phyloP scores from a whole-genome alignment of 1,140 invertebrate species.

The Leptestheria dahalacensis region DNA sequence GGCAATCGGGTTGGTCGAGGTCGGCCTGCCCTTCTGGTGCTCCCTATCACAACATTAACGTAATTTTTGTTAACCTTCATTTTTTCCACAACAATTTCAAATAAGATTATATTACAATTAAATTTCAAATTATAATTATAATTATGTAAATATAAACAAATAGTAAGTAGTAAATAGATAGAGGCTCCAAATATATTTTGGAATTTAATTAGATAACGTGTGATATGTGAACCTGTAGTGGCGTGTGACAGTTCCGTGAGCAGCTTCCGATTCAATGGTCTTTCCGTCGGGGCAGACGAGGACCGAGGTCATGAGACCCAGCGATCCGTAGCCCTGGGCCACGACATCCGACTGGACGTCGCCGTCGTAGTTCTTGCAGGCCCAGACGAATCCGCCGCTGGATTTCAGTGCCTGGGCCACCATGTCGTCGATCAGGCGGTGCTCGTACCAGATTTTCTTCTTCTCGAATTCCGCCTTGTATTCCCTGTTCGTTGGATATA shows the following conservation, averaged over 20 bases:
- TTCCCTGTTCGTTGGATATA: conserved; percentile 32
- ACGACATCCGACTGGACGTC: conserved; percentile 81
- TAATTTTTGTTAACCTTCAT: too few relatives aligned
- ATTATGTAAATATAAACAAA: neutral
- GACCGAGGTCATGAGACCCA: conserved; percentile 86
- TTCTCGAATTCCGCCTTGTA: conserved; percentile 63
- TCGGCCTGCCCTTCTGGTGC: conserved; percentile 64
- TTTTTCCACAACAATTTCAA: too few relatives aligned
- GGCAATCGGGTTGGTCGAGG: conserved; percentile 79
- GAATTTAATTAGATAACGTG: neutral
- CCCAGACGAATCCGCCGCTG: conserved; percentile 77
- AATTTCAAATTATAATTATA: too few relatives aligned
- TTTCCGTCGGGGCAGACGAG: conserved; percentile 80
- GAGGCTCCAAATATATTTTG: too few relatives aligned
- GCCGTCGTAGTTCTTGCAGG: conserved; percentile 84
- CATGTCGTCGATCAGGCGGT: conserved; percentile 85
- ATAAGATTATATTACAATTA: too few relatives aligned
- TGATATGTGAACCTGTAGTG: conserved; percentile 50
- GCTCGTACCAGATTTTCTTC: conserved; percentile 74
- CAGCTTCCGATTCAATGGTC: conserved; percentile 79
- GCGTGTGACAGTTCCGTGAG: conserved; percentile 79
- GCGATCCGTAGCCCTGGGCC: conserved; percentile 68
- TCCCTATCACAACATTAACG: conserved; percentile 30
- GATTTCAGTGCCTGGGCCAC: conserved; percentile 77
- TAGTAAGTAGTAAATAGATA: neutral